Evolutionary conservation across 2,888 invertebrate species (phyloP), one percentile per base, ranked within the genome.

Genomic region (Thyatira batis): DNA sequence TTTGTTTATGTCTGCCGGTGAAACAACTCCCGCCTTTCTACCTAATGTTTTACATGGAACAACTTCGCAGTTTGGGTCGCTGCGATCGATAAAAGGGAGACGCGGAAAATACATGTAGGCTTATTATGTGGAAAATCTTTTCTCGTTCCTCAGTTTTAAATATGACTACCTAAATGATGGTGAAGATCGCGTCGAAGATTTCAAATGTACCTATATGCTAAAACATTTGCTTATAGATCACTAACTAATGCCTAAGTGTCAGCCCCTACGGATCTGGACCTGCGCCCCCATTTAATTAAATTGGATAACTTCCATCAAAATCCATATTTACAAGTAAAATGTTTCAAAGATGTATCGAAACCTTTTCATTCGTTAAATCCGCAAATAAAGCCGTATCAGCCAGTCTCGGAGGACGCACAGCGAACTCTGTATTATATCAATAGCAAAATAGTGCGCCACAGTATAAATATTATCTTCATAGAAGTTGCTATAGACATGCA

Each of bases 1-100:
- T 87, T 85, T 85, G 85, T 87, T 87, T 88, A 82, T 84, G 82
- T 85, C 80, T 80, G 71, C 69, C 63, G 69, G 67, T 28, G 73
- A 75, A 79, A 79, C 76, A 83, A 75, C 54, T 58, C 63, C 56
- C 57, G 63, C 54, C 27, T 54, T 45, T 49, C 57, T 52, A 51
- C 50, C 17, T 46, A 44, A 63, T 58, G 62, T 62, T 64, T 61
- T 55, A 50, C 55, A 60, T 62, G 61, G 65, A 21, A 50, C 48
- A 25, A 46, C 21, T 23, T 21, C 39, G 13, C 17, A 1, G 39
- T 39, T 39, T 17, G 39, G 13, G 39, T 39, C 39, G 65, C 66
- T 55, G 46, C 69, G 73, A 71, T 73, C 48, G 20, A 48, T 48
- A 48, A 39, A 2, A n/a, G 39, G 39, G 39, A 39, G 39, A 39